phyloP scores from a whole-genome alignment of 2,888 invertebrate genomes.

The Lumbricus terrestris region DNA sequence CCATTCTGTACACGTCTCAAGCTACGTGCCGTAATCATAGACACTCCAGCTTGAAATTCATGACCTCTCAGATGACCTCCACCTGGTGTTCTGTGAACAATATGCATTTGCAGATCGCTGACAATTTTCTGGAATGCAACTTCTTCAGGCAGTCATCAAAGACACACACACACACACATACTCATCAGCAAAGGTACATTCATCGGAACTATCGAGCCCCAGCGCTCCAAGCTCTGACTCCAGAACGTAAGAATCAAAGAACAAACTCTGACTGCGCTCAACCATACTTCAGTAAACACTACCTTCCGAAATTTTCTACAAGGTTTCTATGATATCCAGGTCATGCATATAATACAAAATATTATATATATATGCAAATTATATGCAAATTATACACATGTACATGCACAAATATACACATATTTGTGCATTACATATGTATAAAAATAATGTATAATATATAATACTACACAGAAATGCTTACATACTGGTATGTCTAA shows the following conservation, averaged over 20 bases:
- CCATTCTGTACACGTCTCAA: neutral
- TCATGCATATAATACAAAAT: neutral
- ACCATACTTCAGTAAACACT: neutral
- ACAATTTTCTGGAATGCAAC: neutral
- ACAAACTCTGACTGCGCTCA: neutral
- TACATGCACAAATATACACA: conserved; percentile 3
- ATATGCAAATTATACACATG: neutral
- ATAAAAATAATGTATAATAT: neutral
- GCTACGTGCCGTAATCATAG: neutral
- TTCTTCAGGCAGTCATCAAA: neutral
- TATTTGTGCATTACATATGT: neutral
- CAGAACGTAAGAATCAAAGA: neutral
- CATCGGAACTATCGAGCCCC: neutral
- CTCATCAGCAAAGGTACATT: neutral
- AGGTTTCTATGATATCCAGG: neutral
- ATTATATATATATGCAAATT: too few relatives aligned
- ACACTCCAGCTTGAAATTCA: neutral
- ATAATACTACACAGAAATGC: neutral
- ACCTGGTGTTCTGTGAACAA: neutral
- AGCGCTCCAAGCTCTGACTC: neutral
- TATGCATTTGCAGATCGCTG: neutral
- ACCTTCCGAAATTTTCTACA: neutral
- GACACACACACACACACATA: neutral
- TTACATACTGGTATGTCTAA: neutral
- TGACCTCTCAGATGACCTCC: neutral